A percentile compares a stretch with the other conserved stretches of the same genome.
These are phyloP conservation scores for Teleiodes luculella DNA, from an alignment of 2,888 invertebrate species.

Conservation along the genomic window DNA sequence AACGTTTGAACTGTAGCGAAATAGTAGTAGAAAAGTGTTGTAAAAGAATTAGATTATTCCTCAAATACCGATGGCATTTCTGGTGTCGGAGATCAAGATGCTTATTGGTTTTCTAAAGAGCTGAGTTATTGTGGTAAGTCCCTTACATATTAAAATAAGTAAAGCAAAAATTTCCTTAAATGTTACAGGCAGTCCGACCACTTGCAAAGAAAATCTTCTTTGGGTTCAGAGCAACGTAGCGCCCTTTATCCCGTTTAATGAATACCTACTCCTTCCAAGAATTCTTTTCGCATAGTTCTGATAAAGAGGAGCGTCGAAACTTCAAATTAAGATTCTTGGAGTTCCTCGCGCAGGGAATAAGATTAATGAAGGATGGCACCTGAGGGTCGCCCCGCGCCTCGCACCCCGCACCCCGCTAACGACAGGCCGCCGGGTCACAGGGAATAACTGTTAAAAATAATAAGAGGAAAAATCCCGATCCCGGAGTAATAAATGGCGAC, in stretches of 20 bases:
- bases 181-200: too few relatives aligned
- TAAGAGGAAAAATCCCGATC: slow-evolving; percentile 40
- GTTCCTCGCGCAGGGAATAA: slow-evolving; percentile 67
- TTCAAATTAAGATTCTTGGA: slow-evolving; percentile 78
- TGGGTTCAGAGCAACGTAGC: slow-evolving; percentile 32
- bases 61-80: too few relatives aligned
- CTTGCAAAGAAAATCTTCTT: too few relatives aligned
- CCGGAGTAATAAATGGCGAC: background rate
- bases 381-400: slow-evolving; percentile 44
- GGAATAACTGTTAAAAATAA: slow-evolving; percentile 61
- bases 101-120: too few relatives aligned
- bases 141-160: too few relatives aligned
- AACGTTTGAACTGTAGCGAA: too few relatives aligned
- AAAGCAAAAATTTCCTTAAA: too few relatives aligned
- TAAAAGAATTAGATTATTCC: too few relatives aligned
- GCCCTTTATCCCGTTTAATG: slow-evolving; percentile 61
- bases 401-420: slow-evolving; percentile 42
- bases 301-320: slow-evolving; percentile 74
- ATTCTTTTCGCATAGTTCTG: slow-evolving; percentile 76
- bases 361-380: slow-evolving; percentile 76
- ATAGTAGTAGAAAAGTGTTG: too few relatives aligned
- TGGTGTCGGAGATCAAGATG: too few relatives aligned
- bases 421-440: slow-evolving; percentile 50
- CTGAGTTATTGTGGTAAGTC: too few relatives aligned
- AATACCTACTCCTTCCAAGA: slow-evolving; percentile 51